Evolutionary conservation across 2,797 vertebrate genomes (phyloP).

Genomic region (Acipenser transmontanus): DNA sequence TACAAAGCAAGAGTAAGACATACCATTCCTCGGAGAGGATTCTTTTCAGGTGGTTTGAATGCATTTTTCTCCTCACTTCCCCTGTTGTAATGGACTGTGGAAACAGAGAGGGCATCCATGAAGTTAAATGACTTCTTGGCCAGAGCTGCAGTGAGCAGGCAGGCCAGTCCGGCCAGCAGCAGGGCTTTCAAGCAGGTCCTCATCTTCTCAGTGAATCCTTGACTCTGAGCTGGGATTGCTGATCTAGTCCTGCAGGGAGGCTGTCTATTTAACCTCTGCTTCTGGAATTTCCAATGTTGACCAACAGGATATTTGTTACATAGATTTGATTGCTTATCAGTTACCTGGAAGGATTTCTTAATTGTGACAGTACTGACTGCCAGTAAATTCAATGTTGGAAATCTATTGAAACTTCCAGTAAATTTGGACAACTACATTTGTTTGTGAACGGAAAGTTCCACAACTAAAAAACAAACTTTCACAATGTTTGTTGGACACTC

Average conservation of each 20-base stretch:
- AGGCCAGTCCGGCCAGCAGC: conserved; percentile 4
- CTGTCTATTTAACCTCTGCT: conserved; percentile 1
- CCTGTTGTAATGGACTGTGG: conserved; percentile 10
- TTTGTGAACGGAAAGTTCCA: no score
- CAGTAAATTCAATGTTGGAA: no score
- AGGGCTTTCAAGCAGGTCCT: neutral
- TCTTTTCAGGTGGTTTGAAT: conserved; percentile 1
- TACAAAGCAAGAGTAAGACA: neutral
- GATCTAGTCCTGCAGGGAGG: neutral
- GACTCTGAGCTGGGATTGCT: neutral
- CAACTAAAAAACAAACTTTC: no score
- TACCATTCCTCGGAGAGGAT: conserved; percentile 8
- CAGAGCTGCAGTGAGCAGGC: neutral
- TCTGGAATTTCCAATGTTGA: neutral
- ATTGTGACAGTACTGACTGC: no score
- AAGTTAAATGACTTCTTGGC: conserved; percentile 8
- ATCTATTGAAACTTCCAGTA: no score
- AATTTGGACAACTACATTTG: no score
- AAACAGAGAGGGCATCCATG: neutral
- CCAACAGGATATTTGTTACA: no score
- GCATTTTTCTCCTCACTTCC: conserved; percentile 2
- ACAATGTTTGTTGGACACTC: no score
- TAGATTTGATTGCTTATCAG: no score
- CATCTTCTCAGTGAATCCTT: neutral
- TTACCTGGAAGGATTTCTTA: no score